Percentiles rank a stretch among this genome's conserved stretches.
Conservation (phyloP, 2,797 vertebrate genomes). For the Heteromormyrus szaboi region DNA sequence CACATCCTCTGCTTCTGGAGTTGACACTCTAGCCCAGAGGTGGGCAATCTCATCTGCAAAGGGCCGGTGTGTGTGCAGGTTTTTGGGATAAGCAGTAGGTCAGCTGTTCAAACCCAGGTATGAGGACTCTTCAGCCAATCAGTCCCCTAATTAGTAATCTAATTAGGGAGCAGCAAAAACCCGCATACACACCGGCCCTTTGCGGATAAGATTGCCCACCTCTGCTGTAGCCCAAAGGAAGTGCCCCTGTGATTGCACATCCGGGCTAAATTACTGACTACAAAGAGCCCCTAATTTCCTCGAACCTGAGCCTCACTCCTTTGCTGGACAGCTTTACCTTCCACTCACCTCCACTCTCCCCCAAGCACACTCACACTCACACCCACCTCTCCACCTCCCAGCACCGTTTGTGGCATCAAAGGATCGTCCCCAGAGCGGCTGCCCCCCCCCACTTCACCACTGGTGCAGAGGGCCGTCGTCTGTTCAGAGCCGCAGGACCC, state of each 20-base stretch:
- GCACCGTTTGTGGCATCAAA: neutral
- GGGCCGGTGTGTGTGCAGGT: no score
- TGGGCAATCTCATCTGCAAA: no score
- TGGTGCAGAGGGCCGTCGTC: neutral
- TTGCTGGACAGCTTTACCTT: constrained; percentile 34
- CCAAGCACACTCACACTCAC: neutral
- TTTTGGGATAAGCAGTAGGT: no score
- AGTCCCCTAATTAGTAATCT: no score
- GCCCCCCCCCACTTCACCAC: neutral
- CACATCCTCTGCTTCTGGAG: neutral
- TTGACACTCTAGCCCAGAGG: neutral
- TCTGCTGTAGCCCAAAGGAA: constrained; percentile 30
- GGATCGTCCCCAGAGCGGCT: neutral
- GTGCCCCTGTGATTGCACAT: constrained; percentile 43
- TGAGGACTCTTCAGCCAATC: no score
- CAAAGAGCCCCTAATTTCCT: constrained; percentile 42
- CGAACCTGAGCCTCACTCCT: constrained; percentile 42
- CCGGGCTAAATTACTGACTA: constrained; percentile 44
- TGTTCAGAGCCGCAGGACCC: neutral
- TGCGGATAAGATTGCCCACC: no score
- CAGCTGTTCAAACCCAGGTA: no score
- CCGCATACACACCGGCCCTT: no score
- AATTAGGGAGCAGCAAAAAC: no score
- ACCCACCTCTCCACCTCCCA: neutral
- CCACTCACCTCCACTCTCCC: constrained; percentile 35